These are phyloP conservation scores for Zhengitettix transpicula DNA, from an alignment of 2,888 invertebrate genomes.

Conservation along the genomic window DNA sequence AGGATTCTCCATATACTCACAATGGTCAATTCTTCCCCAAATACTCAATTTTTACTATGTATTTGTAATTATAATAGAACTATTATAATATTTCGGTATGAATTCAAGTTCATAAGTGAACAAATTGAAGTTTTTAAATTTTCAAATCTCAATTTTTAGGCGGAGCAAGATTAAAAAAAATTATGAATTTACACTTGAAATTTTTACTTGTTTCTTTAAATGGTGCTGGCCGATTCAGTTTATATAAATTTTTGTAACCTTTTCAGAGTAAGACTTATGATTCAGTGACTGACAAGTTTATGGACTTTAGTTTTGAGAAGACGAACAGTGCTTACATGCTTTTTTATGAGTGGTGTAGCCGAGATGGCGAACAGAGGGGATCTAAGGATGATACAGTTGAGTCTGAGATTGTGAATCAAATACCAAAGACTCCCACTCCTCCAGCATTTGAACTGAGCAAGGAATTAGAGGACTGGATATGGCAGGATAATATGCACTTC, in stretches of 20 bases:
- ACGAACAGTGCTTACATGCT: slow-evolving; percentile 96
- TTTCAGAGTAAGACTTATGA: slow-evolving; percentile 87
- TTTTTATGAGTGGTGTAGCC: slow-evolving; percentile 72
- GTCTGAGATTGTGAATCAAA: slow-evolving; percentile 2
- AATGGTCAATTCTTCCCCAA: too few species aligned
- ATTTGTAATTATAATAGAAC: too few species aligned
- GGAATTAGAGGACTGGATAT: slow-evolving; percentile 87
- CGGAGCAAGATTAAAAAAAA: too few species aligned
- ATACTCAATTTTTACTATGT: too few species aligned
- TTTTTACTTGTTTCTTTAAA: too few species aligned
- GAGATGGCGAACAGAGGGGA: slow-evolving; percentile 16
- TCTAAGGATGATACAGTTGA: slow-evolving; percentile 22
- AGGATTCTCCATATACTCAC: too few species aligned
- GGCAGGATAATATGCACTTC: slow-evolving; percentile 93
- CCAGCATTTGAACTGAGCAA: slow-evolving; percentile 43
- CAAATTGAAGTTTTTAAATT: too few species aligned
- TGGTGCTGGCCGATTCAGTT: neutral
- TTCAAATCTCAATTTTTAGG: neutral
- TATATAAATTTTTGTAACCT: slow-evolving; percentile 12
- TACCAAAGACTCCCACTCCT: neutral
- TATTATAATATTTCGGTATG: too few species aligned
- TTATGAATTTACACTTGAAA: too few species aligned
- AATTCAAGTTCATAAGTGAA: too few species aligned
- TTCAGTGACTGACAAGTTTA: slow-evolving; percentile 88
- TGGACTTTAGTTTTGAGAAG: slow-evolving; percentile 96